A percentile compares a stretch with the other conserved stretches of the same genome.
phyloP scores from a whole-genome alignment of 2,888 invertebrate species.

The Marasmarcha lunaedactyla region DNA sequence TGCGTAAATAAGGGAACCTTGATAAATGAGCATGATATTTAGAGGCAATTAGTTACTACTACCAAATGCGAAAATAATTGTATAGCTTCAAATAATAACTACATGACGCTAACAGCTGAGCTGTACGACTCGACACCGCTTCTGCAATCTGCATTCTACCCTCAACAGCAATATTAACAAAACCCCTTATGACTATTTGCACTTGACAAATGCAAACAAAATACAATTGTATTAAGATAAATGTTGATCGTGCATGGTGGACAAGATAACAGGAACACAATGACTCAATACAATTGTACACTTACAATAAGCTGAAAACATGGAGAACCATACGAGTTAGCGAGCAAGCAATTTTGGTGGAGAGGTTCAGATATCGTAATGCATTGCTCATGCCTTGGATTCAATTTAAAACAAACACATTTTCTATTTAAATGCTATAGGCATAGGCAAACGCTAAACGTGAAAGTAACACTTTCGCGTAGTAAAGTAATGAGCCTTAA shows the following conservation, averaged over 20 bases:
- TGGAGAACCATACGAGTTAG: slow-evolving; percentile 38
- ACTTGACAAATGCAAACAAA: too few relatives aligned
- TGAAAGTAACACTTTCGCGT: slow-evolving; percentile 51
- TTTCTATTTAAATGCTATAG: slow-evolving; percentile 15
- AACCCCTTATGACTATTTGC: too few relatives aligned
- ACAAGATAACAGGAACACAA: slow-evolving; percentile 22
- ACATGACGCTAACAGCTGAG: too few relatives aligned
- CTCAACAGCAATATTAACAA: too few relatives aligned
- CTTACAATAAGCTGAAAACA: slow-evolving; percentile 39
- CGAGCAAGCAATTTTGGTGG: slow-evolving; percentile 50
- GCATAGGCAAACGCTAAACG: slow-evolving; percentile 17
- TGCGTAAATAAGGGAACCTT: too few relatives aligned
- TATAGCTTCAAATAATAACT: too few relatives aligned
- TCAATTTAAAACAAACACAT: slow-evolving; percentile 14
- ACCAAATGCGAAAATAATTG: too few relatives aligned
- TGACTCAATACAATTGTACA: slow-evolving; percentile 27
- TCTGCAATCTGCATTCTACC: too few relatives aligned
- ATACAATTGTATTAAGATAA: slow-evolving; percentile 1
- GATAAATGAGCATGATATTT: too few relatives aligned
- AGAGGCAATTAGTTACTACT: too few relatives aligned
- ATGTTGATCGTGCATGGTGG: neutral
- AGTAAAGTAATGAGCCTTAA: neutral
- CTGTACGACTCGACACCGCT: too few relatives aligned
- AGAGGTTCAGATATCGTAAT: slow-evolving; percentile 25
- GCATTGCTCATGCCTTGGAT: slow-evolving; percentile 47